A percentile compares a stretch with the other conserved stretches of the same genome.
Evolutionary conservation across 2,113 vertebrate species (phyloP).

Genomic region (Indicator indicator): DNA sequence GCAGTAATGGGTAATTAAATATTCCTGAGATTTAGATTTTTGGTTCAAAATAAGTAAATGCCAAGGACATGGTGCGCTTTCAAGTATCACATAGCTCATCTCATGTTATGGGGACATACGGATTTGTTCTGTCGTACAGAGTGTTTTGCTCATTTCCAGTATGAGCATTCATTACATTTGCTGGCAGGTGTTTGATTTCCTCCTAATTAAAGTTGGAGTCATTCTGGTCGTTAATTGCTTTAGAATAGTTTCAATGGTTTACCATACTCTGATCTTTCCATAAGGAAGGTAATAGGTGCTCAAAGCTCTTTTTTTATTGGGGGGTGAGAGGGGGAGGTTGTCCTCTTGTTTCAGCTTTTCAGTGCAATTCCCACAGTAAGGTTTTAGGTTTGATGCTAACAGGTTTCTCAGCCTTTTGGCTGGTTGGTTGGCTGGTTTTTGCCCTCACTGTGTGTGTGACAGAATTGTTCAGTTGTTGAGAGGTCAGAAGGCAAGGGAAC

Average conservation of each 20-base stretch:
- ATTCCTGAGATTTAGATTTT: background rate
- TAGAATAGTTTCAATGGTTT: background rate
- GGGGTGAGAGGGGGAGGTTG: too few relatives aligned
- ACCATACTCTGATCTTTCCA: background rate
- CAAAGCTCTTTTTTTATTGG: background rate
- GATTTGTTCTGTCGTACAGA: background rate
- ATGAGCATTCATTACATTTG: background rate
- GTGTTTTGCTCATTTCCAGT: background rate
- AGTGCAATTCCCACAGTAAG: too few relatives aligned
- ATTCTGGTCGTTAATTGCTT: background rate
- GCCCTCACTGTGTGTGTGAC: too few relatives aligned
- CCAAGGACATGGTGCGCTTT: background rate
- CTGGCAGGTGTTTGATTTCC: background rate
- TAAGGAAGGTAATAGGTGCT: background rate
- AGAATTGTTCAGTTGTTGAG: too few relatives aligned
- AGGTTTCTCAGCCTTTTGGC: too few relatives aligned
- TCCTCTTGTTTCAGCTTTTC: too few relatives aligned
- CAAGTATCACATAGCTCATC: background rate
- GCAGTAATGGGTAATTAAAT: background rate
- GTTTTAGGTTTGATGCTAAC: too few relatives aligned
- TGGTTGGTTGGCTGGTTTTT: too few relatives aligned
- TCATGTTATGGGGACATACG: too few relatives aligned
- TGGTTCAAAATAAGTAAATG: background rate
- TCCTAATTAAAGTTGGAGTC: background rate
- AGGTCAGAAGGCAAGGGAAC: too few relatives aligned